Evolutionary conservation across 2,113 vertebrate genomes (phyloP), one percentile per base, ranked within the genome.

Genomic region (Otocyon megalotis): DNA sequence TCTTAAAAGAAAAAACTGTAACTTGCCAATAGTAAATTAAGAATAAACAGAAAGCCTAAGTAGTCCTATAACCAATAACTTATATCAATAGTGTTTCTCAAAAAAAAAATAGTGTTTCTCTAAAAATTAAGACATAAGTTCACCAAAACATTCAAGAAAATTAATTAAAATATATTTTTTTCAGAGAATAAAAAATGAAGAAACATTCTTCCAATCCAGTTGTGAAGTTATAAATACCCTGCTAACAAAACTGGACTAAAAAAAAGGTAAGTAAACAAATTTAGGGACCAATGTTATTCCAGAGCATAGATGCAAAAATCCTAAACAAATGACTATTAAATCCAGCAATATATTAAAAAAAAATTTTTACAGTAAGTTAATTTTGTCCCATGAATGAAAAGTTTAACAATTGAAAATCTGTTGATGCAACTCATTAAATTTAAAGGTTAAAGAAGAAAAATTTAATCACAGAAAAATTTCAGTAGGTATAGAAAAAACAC

Each of bases 101-200:
- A 80, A 95, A 93, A 79, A 50, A n/a, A n/a, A 86, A 32, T 72
- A 86, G 56, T 82, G 28, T 53, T 28, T 14, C 8, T 56, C 43
- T 62, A 80, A 95, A 93, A 79, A 50, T 89, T 69, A 69, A 93
- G n/a, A 80, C 24, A 6, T 53, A 79, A 69, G 12, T 89, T 90
- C 26, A 93, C 60, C 3, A 28, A 89, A 93, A 92, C 20, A 60
- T n/a, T 79, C 50, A 74, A 77, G 63, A 43, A 69, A 86, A 93
- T 43, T 62, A 32, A 80, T 91, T 62, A 71, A 86, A 76, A 67
- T 58, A 88, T 60, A 12, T 83, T 63, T 88, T 74, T 88, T 50
- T 76, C 43, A 67, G 24, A 89, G 50, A 93, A 56, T 22, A 80
- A 9, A 90, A 62, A 85, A 90, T 63, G 56, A 71, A 89, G n/a